phyloP scores from a whole-genome alignment of 1,140 invertebrate genomes.

The Drosophila truncata region DNA sequence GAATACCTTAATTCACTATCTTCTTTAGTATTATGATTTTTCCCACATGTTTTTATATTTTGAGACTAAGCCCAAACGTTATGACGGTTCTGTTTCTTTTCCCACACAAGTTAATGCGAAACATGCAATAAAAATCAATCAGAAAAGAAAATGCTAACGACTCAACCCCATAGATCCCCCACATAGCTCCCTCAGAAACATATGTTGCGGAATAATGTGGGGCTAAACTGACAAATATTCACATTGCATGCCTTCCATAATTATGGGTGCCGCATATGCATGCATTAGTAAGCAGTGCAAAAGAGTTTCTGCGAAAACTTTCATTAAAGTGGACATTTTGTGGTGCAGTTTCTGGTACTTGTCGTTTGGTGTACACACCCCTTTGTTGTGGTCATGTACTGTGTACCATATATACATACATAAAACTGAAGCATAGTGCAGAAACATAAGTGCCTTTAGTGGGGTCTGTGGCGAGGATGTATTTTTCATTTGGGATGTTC shows the following conservation, averaged over 20 bases:
- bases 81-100: not conserved
- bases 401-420: not conserved
- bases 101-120: not conserved
- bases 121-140: constrained; percentile 15
- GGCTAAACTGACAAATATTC: constrained; percentile 18
- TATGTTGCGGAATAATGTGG: not conserved
- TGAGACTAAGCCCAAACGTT: too few species aligned
- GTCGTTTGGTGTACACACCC: constrained; percentile 6
- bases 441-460: not conserved
- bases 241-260: constrained; percentile 8
- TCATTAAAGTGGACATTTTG: constrained; percentile 16
- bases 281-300: constrained; percentile 6
- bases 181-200: constrained; percentile 1
- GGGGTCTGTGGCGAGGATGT: not conserved
- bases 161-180: not conserved
- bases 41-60: not conserved
- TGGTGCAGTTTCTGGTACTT: constrained; percentile 10
- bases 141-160: not conserved
- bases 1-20: not conserved
- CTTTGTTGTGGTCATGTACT: constrained; percentile 16
- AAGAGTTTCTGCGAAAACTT: constrained; percentile 19
- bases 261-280: constrained; percentile 17
- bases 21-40: not conserved
- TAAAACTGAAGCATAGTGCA: not conserved
- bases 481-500: not conserved